Percentiles rank a stretch among this genome's conserved stretches.
Conservation (phyloP, 2,888 invertebrate genomes). For the Tupiocoris notatus region DNA sequence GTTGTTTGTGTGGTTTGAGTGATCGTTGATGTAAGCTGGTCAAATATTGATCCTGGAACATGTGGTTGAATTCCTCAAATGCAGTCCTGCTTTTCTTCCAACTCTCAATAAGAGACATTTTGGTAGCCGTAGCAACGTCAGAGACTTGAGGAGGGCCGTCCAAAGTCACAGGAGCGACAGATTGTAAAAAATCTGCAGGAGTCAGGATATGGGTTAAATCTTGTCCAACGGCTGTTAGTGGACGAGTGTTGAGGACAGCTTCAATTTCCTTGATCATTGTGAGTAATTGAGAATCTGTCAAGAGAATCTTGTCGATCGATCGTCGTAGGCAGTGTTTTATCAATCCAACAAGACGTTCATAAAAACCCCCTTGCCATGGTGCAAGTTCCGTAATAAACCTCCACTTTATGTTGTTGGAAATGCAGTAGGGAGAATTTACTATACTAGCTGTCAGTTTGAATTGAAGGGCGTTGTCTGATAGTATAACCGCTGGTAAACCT, state of each 20-base stretch:
- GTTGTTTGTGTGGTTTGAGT: neutral
- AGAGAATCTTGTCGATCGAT: neutral
- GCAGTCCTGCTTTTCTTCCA: constrained; percentile 3
- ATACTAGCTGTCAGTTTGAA: neutral
- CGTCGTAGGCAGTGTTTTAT: constrained; percentile 18
- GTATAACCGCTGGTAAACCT: neutral
- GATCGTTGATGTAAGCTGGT: neutral
- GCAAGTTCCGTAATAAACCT: constrained; percentile 28
- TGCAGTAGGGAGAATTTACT: neutral
- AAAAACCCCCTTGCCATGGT: constrained; percentile 38
- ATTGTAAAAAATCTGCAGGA: neutral
- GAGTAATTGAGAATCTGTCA: constrained; percentile 4
- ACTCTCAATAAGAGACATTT: neutral
- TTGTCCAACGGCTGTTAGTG: constrained; percentile 2
- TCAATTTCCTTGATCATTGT: constrained; percentile 13
- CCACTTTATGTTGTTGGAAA: constrained; percentile 6
- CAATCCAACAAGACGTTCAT: too few species aligned
- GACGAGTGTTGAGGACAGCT: constrained; percentile 9
- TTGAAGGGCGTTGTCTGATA: constrained; percentile 4
- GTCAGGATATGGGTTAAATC: neutral
- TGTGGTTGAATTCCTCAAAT: neutral
- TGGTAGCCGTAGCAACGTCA: neutral
- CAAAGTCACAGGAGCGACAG: neutral
- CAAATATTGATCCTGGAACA: constrained; percentile 17
- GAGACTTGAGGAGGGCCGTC: neutral